Conservation (phyloP, 2,113 vertebrate species). For the Eulemur macaco region DNA sequence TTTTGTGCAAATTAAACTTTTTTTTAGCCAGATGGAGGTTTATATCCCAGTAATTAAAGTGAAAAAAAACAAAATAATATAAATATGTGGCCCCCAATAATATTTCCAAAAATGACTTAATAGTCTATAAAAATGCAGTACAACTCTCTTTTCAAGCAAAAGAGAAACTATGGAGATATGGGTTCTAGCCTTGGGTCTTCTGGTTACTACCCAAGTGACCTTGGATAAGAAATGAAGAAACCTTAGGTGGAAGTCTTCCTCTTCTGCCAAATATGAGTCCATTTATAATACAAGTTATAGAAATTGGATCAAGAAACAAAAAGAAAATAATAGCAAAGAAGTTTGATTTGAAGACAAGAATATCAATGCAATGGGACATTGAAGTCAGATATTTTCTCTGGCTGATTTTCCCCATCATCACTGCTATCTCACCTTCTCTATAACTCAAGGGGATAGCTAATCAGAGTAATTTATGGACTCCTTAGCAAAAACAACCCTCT, state of each 20-base stretch:
- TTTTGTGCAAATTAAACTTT: conserved; percentile 59
- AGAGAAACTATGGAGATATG: background rate
- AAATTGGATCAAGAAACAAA: conserved; percentile 16
- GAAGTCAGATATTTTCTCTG: background rate
- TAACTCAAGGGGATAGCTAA: background rate
- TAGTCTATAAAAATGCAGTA: background rate
- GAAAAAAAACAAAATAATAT: conserved; percentile 13
- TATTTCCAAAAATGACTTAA: conserved; percentile 47
- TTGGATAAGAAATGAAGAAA: background rate
- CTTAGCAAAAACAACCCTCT: conserved; percentile 41
- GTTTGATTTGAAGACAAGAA: conserved; percentile 12
- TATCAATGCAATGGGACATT: background rate
- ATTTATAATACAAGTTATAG: conserved; percentile 42
- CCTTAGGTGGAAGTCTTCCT: background rate
- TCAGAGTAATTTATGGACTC: background rate
- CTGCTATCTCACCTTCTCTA: background rate
- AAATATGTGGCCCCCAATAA: background rate
- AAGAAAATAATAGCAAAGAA: conserved; percentile 23
- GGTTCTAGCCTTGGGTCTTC: background rate
- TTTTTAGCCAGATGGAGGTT: background rate
- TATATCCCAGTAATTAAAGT: conserved; percentile 20
- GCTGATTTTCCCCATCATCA: background rate
- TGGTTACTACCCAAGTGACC: background rate
- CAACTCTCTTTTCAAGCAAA: conserved; percentile 3
- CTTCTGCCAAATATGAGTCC: background rate